Evolutionary conservation across 2,113 vertebrate species (phyloP).

Genomic region (Hucho hucho): DNA sequence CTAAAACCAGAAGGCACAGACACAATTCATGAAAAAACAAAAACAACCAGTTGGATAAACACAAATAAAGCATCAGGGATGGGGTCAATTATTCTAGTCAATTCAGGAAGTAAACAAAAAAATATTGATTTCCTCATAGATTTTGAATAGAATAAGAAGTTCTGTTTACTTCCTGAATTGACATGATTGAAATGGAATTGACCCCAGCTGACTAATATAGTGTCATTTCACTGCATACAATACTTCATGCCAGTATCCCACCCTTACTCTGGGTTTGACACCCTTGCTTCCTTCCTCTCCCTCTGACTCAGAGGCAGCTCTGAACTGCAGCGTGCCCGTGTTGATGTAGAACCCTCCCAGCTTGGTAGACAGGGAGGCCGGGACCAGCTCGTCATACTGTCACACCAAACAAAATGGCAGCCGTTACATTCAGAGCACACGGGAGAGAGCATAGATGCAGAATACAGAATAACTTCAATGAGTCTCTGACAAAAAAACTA

Average conservation of each 20-base stretch:
- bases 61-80: too few species aligned
- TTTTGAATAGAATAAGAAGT: too few species aligned
- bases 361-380: constrained; percentile 94
- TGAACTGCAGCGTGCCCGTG: constrained; percentile 94
- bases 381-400: constrained; percentile 94
- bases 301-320: constrained; percentile 91
- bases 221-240: not conserved
- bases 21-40: not conserved
- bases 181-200: too few species aligned
- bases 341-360: constrained; percentile 98
- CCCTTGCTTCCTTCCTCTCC: constrained; percentile 86
- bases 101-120: too few species aligned
- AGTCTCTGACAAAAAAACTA: too few species aligned
- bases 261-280: constrained; percentile 73
- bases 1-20: constrained; percentile 10
- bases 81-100: not conserved
- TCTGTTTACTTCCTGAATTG: too few species aligned
- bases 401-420: not conserved
- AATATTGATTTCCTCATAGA: too few species aligned
- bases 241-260: not conserved
- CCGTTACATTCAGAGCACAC: too few species aligned
- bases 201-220: not conserved
- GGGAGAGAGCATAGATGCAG: too few species aligned
- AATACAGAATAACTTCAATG: too few species aligned
- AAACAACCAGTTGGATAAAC: too few species aligned